Conservation (phyloP, 2,113 vertebrate species). For the Podocnemis expansa region DNA sequence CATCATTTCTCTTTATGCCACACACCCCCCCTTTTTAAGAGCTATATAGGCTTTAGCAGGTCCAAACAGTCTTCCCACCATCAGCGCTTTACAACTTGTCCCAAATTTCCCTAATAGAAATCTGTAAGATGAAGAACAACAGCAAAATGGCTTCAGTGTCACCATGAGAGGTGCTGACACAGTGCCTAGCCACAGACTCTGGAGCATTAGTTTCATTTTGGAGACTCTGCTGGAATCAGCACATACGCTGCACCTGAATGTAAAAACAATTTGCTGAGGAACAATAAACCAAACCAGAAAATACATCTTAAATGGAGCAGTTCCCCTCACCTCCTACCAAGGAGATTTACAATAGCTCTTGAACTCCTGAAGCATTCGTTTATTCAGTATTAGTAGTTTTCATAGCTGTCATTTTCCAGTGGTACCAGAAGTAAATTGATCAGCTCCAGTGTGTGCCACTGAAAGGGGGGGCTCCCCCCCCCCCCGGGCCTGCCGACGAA, state of each 20-base stretch:
- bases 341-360: not conserved
- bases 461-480: not conserved
- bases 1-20: not conserved
- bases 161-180: not conserved
- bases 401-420: not conserved
- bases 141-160: not conserved
- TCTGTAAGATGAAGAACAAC: not conserved
- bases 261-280: not conserved
- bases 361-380: not conserved
- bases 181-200: not conserved
- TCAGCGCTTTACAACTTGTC: not conserved
- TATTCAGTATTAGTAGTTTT: not conserved
- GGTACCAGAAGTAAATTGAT: not conserved
- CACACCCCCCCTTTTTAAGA: not conserved
- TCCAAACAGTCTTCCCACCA: not conserved
- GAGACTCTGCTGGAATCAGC: not conserved
- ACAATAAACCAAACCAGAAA: not conserved
- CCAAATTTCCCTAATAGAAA: not conserved
- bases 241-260: not conserved
- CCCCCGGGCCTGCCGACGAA: not conserved
- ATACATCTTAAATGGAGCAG: not conserved
- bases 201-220: rapidly evolving
- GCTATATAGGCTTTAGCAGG: not conserved
- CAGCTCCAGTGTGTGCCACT: not conserved
- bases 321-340: not conserved